Evolutionary conservation across 1,140 invertebrate genomes (phyloP), one percentile per base, ranked within the genome.

Genomic region (Apis cerana): DNA sequence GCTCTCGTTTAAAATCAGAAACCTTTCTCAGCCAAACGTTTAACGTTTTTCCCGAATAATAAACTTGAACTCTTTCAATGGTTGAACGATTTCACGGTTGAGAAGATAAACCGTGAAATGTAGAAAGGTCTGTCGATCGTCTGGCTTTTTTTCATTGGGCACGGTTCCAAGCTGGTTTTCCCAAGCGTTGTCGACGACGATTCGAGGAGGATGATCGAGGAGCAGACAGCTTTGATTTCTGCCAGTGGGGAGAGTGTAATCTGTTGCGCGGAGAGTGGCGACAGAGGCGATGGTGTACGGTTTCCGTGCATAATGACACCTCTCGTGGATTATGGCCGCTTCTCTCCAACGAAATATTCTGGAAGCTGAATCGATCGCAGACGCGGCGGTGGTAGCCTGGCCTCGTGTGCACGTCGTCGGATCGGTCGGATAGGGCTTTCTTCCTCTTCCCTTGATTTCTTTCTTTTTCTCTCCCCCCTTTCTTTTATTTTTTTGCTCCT

Each of bases 281-380:
- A 48, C 48, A 17, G 43, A 19, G 19, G 62, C 56, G 56, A 19
- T n/a, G 58, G 43, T 52, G 78, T 65, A 61, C 50, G 70, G 78
- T 75, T 80, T 62, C 78, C 52, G 70, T 80, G 78, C 78, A 80
- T 80, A 80, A 80, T 80, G 78, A 80, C 78, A 50, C 33, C 78
- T 64, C 33, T 54, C 78, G 78, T 48, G 70, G 78, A 80, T 80
- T 80, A 80, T 80, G 78, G 70, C 78, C 52, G 78, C 59, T 80
- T 80, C 78, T 80, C 70, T 80, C 78, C 33, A 21, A 61, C 70
- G 70, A 80, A 80, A 80, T 80, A 80, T 80, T 80, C 78, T 80
- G 78, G 78, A 80, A 80, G 78, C 78, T 80, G 78, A 80, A 80
- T 80, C 78, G 78, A 80, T 80, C 78, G 78, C 78, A 54, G 59